These are phyloP conservation scores for Jacana jacana DNA, from an alignment of 2,113 vertebrate genomes.

Conservation along the genomic window DNA sequence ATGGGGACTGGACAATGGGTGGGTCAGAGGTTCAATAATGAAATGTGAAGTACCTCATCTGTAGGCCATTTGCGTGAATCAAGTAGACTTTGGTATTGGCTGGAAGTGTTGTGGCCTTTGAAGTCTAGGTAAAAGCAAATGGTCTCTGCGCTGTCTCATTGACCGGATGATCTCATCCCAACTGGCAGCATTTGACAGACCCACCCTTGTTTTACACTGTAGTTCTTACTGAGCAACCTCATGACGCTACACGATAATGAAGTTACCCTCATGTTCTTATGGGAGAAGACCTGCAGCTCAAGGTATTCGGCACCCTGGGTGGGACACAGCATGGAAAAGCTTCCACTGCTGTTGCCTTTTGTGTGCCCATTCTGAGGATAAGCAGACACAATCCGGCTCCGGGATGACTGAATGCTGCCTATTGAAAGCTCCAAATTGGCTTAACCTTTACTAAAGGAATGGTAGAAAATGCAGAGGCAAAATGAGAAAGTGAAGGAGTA, in stretches of 20 bases:
- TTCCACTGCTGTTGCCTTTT: background rate
- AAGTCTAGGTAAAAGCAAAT: constrained; percentile 19
- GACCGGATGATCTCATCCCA: constrained; percentile 35
- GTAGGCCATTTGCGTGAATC: background rate
- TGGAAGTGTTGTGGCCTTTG: background rate
- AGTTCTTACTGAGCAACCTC: background rate
- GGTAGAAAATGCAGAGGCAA: background rate
- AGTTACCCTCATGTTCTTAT: background rate
- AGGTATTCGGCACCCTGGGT: background rate
- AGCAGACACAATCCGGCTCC: background rate
- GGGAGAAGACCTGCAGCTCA: background rate
- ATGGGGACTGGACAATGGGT: background rate
- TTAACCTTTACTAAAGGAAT: background rate
- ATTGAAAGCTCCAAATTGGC: background rate
- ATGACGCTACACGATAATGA: background rate
- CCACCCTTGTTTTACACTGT: background rate
- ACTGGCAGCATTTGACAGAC: constrained; percentile 3
- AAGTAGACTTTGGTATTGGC: background rate
- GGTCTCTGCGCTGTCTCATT: background rate
- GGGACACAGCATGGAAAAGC: background rate
- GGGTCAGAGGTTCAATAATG: background rate
- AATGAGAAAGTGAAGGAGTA: background rate
- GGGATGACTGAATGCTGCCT: background rate
- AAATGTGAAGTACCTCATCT: background rate
- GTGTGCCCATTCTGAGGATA: background rate